Evolutionary conservation across 2,888 invertebrate species (phyloP).

Genomic region (Athetis lepigone): DNA sequence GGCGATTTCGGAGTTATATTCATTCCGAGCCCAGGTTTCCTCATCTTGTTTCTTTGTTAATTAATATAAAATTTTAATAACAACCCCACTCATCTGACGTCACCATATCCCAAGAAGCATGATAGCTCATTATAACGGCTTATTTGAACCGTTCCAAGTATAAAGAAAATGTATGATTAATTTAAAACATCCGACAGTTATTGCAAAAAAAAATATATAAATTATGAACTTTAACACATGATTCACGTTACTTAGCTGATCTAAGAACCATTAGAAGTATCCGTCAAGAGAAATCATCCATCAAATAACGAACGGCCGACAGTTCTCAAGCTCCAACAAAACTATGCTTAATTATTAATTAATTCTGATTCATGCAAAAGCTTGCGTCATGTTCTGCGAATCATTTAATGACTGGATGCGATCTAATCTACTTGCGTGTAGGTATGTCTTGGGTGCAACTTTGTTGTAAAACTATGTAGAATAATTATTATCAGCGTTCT

Average conservation of each 20-base stretch:
- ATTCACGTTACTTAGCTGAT: conserved; percentile 64
- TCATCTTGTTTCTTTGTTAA: too few species aligned
- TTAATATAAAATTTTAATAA: background rate
- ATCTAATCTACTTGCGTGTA: conserved; percentile 31
- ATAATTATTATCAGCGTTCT: too few species aligned
- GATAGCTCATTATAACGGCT: background rate
- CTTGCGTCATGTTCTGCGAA: conserved; percentile 53
- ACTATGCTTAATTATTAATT: conserved; percentile 69
- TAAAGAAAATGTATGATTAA: conserved; percentile 29
- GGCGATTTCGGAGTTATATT: too few species aligned
- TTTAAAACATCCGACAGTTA: background rate
- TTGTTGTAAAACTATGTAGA: too few species aligned
- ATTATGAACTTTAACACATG: conserved; percentile 47
- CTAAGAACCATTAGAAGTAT: conserved; percentile 60
- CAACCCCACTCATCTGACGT: background rate
- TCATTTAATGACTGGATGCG: conserved; percentile 39
- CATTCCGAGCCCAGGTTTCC: too few species aligned
- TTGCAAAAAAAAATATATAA: conserved; percentile 37
- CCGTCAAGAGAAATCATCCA: conserved; percentile 74
- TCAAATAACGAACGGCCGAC: conserved; percentile 72
- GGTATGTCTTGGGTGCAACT: background rate
- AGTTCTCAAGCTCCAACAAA: conserved; percentile 58
- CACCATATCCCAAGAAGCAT: background rate
- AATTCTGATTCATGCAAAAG: conserved; percentile 65
- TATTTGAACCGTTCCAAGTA: background rate